Percentiles rank a stretch among this genome's conserved stretches.
Conservation (phyloP, 2,797 vertebrate species). For the Lepus townsendii region DNA sequence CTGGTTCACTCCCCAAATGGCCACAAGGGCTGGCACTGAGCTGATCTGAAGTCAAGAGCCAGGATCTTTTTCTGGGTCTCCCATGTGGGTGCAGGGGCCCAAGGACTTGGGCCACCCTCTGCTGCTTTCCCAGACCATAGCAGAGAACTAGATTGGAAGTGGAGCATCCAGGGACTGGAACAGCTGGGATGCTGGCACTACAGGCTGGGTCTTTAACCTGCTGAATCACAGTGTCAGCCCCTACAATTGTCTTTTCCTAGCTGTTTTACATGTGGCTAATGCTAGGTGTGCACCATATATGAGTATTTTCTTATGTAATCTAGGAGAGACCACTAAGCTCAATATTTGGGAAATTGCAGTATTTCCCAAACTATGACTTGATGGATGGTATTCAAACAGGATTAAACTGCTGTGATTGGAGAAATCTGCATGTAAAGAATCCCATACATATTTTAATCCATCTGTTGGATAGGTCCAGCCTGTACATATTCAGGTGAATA, state of each 20-base stretch:
- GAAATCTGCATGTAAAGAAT: background rate
- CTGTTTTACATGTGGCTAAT: background rate
- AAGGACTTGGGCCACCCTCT: too few relatives aligned
- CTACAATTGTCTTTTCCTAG: background rate
- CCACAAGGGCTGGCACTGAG: too few relatives aligned
- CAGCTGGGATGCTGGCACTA: too few relatives aligned
- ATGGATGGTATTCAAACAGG: background rate
- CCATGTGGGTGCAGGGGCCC: too few relatives aligned
- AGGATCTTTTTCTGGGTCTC: too few relatives aligned
- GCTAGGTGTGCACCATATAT: background rate
- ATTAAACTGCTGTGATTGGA: background rate
- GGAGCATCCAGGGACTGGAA: too few relatives aligned
- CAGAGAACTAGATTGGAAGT: too few relatives aligned
- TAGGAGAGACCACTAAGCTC: background rate
- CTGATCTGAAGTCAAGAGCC: too few relatives aligned
- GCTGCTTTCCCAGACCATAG: too few relatives aligned
- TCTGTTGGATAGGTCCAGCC: background rate
- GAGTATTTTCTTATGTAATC: conserved; percentile 18
- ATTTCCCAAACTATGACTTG: background rate
- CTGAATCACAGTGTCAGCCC: too few relatives aligned
- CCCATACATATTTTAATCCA: background rate
- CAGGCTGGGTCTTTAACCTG: too few relatives aligned
- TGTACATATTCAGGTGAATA: background rate
- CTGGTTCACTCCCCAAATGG: too few relatives aligned
- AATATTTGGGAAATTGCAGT: background rate